Conservation (phyloP, 2,888 invertebrate genomes). For the Disparrhopalites patrizii region DNA sequence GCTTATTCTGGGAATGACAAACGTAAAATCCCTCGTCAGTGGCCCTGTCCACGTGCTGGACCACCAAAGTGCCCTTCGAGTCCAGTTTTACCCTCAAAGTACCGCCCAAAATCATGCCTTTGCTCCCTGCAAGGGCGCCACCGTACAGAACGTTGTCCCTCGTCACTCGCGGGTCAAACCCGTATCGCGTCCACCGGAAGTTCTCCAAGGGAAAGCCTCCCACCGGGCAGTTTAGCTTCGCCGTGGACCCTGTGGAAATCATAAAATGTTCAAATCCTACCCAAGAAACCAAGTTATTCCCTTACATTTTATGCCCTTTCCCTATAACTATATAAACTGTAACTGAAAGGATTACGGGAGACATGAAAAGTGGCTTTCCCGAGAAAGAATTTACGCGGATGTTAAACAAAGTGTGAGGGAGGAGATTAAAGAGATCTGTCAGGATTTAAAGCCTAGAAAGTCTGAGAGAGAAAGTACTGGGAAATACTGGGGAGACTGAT, state of each 20-base stretch:
- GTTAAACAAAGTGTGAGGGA: no score
- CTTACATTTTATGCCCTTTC: no score
- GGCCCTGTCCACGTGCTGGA: constrained; percentile 53
- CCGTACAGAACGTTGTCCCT: constrained; percentile 8
- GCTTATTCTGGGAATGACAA: constrained; percentile 54
- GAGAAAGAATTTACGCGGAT: no score
- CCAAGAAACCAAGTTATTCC: no score
- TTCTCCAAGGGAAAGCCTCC: constrained; percentile 56
- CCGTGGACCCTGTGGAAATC: constrained; percentile 7
- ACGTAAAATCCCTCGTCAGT: constrained; percentile 55
- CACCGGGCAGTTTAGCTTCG: constrained; percentile 55
- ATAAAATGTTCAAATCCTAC: constrained; percentile 3
- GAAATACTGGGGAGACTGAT: no score
- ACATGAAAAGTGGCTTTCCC: no score
- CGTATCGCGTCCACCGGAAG: constrained; percentile 56
- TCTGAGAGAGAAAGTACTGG: no score
- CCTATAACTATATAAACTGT: no score
- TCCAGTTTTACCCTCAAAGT: constrained; percentile 53
- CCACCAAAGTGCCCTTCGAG: constrained; percentile 53
- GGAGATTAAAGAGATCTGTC: no score
- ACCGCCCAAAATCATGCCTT: constrained; percentile 49
- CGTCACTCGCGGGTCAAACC: constrained; percentile 31
- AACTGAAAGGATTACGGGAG: no score
- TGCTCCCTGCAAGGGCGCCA: background rate
- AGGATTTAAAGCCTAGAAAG: no score